A percentile compares a stretch with the other conserved stretches of the same genome.
Evolutionary conservation across 2,113 vertebrate genomes (phyloP).

Genomic region (Aramus guarauna): DNA sequence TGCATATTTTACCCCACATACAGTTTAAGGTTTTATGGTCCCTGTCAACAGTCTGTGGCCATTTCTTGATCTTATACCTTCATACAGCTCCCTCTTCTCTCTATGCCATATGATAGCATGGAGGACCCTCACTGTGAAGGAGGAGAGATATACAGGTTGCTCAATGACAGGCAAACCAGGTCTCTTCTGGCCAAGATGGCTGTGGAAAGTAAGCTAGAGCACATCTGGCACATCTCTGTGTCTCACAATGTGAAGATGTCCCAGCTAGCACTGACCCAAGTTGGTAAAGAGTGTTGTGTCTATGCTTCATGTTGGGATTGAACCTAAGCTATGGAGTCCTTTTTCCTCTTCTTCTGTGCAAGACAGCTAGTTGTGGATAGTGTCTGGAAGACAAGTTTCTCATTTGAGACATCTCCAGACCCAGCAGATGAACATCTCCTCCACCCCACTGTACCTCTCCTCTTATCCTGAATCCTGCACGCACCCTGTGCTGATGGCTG

Average conservation of each 20-base stretch:
- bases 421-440: not conserved
- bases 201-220: not conserved
- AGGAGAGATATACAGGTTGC: not conserved
- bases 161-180: not conserved
- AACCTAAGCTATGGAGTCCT: not conserved
- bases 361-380: not conserved
- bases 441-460: not conserved
- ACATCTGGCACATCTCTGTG: not conserved
- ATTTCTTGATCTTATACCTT: not conserved
- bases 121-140: not conserved
- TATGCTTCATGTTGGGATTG: not conserved
- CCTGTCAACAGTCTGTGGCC: not conserved
- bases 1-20: not conserved
- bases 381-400: not conserved
- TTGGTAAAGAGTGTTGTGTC: not conserved
- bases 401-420: not conserved
- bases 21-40: not conserved
- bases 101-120: not conserved
- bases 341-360: not conserved
- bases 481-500: not conserved
- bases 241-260: not conserved
- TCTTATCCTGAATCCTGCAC: not conserved
- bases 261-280: not conserved
- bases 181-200: not conserved
- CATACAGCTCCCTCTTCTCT: not conserved